Evolutionary conservation across 2,113 vertebrate species (phyloP).

Genomic region (Austrofundulus limnaeus): DNA sequence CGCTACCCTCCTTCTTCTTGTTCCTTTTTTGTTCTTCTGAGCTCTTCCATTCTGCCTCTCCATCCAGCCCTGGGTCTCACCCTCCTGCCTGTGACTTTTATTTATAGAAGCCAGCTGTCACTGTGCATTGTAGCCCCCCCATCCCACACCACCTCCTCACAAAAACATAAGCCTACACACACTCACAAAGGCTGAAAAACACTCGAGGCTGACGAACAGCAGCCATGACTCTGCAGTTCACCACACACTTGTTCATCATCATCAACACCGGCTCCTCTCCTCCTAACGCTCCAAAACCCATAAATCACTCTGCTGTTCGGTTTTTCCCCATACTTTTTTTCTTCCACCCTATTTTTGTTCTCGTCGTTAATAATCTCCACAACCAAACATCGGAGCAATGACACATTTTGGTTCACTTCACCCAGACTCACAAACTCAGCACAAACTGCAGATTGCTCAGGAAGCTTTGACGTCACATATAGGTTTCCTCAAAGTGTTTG

Average conservation of each 20-base stretch:
- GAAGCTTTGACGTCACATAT: too few species aligned
- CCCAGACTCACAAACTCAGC: neutral
- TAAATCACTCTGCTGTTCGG: neutral
- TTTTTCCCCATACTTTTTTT: neutral
- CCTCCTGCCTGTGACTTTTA: slow-evolving; percentile 66
- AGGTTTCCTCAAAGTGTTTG: too few species aligned
- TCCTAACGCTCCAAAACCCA: neutral
- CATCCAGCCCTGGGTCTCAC: slow-evolving; percentile 7
- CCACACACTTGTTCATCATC: slow-evolving; percentile 7
- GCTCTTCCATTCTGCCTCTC: slow-evolving; percentile 17
- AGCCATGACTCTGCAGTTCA: slow-evolving; percentile 27
- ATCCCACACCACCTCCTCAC: slow-evolving; percentile 1
- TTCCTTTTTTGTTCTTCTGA: slow-evolving; percentile 1
- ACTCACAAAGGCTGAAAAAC: slow-evolving; percentile 17
- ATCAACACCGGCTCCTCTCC: neutral
- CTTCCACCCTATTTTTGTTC: neutral
- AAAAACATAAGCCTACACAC: slow-evolving; percentile 20
- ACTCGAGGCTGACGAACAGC: slow-evolving; percentile 28
- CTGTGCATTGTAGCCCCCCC: slow-evolving; percentile 39
- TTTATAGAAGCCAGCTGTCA: slow-evolving; percentile 81
- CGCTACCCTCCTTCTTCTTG: neutral
- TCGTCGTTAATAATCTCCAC: neutral
- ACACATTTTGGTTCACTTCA: neutral
- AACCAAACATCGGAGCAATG: neutral
- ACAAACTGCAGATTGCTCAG: too few species aligned